These are phyloP conservation scores for Corvus moneduloides DNA, from an alignment of 2,113 vertebrate species.

Conservation along the genomic window DNA sequence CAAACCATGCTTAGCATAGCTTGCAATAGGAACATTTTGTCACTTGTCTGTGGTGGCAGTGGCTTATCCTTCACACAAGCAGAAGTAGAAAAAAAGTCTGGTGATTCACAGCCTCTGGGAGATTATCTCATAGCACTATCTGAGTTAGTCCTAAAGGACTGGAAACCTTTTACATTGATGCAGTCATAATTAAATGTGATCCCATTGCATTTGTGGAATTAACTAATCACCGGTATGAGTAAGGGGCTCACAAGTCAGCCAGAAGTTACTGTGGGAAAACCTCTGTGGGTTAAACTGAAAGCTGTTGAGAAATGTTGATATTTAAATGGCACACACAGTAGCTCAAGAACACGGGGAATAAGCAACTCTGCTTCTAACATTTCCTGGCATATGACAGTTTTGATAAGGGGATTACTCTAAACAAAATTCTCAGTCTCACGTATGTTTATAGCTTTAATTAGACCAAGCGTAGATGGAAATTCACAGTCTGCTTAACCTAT, in stretches of 20 bases:
- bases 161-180: background rate
- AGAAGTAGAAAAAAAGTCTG: background rate
- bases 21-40: background rate
- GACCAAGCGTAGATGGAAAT: slow-evolving; percentile 28
- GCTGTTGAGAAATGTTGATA: slow-evolving; percentile 41
- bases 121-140: background rate
- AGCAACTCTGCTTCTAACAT: slow-evolving; percentile 39
- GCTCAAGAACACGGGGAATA: background rate
- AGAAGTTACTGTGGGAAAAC: slow-evolving; percentile 41
- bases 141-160: background rate
- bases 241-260: slow-evolving; percentile 35
- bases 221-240: slow-evolving; percentile 9
- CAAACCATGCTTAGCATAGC: background rate
- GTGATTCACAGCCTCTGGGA: background rate
- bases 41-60: background rate
- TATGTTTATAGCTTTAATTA: slow-evolving; percentile 51
- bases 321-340: slow-evolving; percentile 50
- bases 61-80: background rate
- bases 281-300: slow-evolving; percentile 50
- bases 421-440: slow-evolving; percentile 51
- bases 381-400: slow-evolving; percentile 61
- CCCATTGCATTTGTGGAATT: background rate
- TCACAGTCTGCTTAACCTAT: slow-evolving; percentile 46
- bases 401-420: slow-evolving; percentile 60
- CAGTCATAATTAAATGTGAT: slow-evolving; percentile 50